Evolutionary conservation across 2,888 invertebrate species (phyloP).

Genomic region (Meteorus cinctellus): DNA sequence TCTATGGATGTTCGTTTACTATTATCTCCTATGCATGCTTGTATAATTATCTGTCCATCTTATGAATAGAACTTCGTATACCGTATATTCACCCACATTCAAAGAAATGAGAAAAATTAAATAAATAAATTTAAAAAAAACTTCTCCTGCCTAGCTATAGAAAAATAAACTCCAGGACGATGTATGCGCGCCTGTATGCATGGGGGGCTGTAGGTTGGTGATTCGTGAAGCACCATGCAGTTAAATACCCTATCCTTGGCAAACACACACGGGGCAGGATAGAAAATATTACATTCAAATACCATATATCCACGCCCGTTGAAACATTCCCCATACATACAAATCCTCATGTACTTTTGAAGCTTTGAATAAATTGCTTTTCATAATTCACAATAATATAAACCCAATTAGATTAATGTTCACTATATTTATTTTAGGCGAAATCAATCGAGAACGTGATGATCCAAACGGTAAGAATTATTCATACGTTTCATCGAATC

Average conservation of each 20-base stretch:
- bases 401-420: slow-evolving; percentile 50
- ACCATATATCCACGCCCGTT: slow-evolving; percentile 2
- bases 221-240: slow-evolving; percentile 59
- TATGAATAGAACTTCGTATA: neutral
- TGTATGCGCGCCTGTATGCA: slow-evolving; percentile 64
- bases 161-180: slow-evolving; percentile 47
- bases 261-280: slow-evolving; percentile 25
- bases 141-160: slow-evolving; percentile 24
- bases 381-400: slow-evolving; percentile 40
- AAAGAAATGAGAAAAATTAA: neutral
- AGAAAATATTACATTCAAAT: slow-evolving; percentile 56
- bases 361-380: slow-evolving; percentile 54
- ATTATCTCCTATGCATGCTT: neutral
- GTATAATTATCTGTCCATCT: neutral
- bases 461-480: slow-evolving; percentile 71
- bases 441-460: slow-evolving; percentile 74
- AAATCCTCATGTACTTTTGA: too few relatives aligned
- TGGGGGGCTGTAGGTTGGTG: slow-evolving; percentile 65
- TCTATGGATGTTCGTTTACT: neutral
- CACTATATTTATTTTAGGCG: slow-evolving; percentile 70
- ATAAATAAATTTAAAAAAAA: too few relatives aligned
- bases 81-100: neutral
- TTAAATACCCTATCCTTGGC: slow-evolving; percentile 40
- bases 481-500: neutral
- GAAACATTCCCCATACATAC: neutral